These are phyloP conservation scores for Chydorus sphaericus DNA, from an alignment of 2,888 invertebrate species.

Conservation along the genomic window DNA sequence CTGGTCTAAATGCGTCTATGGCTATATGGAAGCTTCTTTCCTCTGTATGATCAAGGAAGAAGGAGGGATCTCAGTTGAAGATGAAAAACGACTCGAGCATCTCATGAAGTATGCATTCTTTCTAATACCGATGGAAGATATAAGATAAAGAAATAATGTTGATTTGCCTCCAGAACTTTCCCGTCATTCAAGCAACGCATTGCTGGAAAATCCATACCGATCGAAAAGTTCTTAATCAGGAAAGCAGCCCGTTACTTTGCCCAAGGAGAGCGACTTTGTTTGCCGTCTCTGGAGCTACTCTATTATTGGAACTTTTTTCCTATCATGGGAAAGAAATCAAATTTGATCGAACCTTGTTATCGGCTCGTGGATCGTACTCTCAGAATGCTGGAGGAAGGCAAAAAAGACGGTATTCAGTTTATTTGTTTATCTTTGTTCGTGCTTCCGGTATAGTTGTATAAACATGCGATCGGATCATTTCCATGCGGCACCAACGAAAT, in stretches of 20 bases:
- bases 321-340: slow-evolving; percentile 54
- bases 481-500: no score
- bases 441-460: no score
- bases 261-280: slow-evolving; percentile 53
- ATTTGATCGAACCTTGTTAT: slow-evolving; percentile 42
- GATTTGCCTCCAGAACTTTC: slow-evolving; percentile 43
- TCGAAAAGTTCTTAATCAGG: slow-evolving; percentile 90
- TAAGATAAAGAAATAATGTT: no score
- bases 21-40: slow-evolving; percentile 74
- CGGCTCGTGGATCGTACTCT: slow-evolving; percentile 40
- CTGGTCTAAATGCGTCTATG: slow-evolving; percentile 86
- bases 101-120: slow-evolving; percentile 45
- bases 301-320: slow-evolving; percentile 88
- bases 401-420: no score
- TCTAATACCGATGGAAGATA: neutral
- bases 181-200: slow-evolving; percentile 73
- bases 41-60: slow-evolving; percentile 45
- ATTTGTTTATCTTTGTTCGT: no score
- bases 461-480: no score
- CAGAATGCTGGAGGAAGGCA: slow-evolving; percentile 25
- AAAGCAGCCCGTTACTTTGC: slow-evolving; percentile 62
- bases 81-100: slow-evolving; percentile 40
- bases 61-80: slow-evolving; percentile 33
- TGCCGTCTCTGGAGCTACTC: slow-evolving; percentile 76
- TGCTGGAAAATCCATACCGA: slow-evolving; percentile 89